Evolutionary conservation across 2,113 vertebrate species (phyloP), one percentile per base, ranked within the genome.

Genomic region (Syngnathus scovelli): DNA sequence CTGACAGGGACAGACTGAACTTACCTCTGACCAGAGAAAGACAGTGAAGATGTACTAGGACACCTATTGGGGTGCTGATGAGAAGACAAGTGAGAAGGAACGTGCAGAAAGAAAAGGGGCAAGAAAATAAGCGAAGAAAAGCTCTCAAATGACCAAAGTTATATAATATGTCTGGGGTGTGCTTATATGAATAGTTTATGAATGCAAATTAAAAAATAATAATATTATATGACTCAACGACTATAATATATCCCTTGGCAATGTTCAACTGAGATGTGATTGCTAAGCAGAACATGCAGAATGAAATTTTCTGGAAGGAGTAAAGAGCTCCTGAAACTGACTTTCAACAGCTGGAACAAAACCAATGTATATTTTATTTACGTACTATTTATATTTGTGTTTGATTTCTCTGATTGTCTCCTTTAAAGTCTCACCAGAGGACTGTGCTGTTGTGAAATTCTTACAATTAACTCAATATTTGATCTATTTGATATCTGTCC

Each of bases 1-100:
- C 78, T 83, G 87, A 90, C 89, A 88, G 89, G 85, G 87, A 88
- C 83, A 85, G 78, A 90, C 83, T 84, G 83, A 87, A 86, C 83
- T 89, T 88, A 86, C 81, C 84, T 86, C 85, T 75, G 85, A 90
- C 81, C 81, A 81, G 81, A 75, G 72, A 69, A 77, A 85, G 79
- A 84, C 72, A 77, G 75, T 46, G 68, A 77, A 27, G 78, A 74
- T 46, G 74, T 71, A 33, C 27, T 33, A 80, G 71, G 83, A 81
- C 84, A 69, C 56, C 43, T 63, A 78, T 58, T 71, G 73, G 72
- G 67, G 74, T 56, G 78, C 71, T 70, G 74, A 83, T 71, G 68
- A 80, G 72, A 64, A 67, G 62, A 84, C 61, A 64, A 72, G 63
- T 65, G 37, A 33, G 38, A 65, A 27, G 62, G 48, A 69, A 33